Conservation (phyloP, 2,888 invertebrate genomes). For the Coelogynopora nodosa region DNA sequence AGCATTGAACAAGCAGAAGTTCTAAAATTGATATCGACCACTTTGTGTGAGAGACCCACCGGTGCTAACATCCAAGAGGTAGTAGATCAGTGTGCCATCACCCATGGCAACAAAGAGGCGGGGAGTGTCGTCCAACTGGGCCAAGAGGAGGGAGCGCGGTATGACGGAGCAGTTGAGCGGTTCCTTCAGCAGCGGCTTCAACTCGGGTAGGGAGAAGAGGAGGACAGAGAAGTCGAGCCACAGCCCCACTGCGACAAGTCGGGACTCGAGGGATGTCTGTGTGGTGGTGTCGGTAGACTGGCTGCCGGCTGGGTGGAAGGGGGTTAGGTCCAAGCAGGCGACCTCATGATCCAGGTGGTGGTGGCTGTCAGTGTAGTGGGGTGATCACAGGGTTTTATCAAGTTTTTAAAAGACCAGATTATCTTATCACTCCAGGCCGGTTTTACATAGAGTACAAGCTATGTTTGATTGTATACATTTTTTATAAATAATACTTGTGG, state of each 20-base stretch:
- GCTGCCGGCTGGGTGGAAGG: constrained; percentile 62
- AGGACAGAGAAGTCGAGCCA: constrained; percentile 95
- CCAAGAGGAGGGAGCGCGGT: constrained; percentile 88
- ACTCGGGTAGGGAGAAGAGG: constrained; percentile 75
- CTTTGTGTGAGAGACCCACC: not conserved
- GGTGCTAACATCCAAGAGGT: constrained; percentile 69
- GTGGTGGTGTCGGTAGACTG: constrained; percentile 47
- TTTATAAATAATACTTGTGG: too few species aligned
- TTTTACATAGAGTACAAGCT: too few species aligned
- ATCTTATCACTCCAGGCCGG: too few species aligned
- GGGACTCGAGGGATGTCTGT: constrained; percentile 45
- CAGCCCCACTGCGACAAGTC: constrained; percentile 74
- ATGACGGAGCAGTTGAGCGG: constrained; percentile 72
- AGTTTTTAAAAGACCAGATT: too few species aligned
- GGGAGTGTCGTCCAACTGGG: constrained; percentile 81
- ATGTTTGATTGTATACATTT: too few species aligned
- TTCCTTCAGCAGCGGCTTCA: constrained; percentile 79
- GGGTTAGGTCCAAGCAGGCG: constrained; percentile 88
- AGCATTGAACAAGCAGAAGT: too few species aligned
- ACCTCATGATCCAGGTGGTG: constrained; percentile 81
- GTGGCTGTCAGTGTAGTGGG: constrained; percentile 51
- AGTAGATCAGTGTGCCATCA: constrained; percentile 96
- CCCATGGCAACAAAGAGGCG: constrained; percentile 73
- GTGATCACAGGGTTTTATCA: not conserved
- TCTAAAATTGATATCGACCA: too few species aligned